Percentiles rank a stretch among this genome's conserved stretches.
These are phyloP conservation scores for Coelopa frigida DNA, from an alignment of 1,140 invertebrate genomes.

Conservation along the genomic window DNA sequence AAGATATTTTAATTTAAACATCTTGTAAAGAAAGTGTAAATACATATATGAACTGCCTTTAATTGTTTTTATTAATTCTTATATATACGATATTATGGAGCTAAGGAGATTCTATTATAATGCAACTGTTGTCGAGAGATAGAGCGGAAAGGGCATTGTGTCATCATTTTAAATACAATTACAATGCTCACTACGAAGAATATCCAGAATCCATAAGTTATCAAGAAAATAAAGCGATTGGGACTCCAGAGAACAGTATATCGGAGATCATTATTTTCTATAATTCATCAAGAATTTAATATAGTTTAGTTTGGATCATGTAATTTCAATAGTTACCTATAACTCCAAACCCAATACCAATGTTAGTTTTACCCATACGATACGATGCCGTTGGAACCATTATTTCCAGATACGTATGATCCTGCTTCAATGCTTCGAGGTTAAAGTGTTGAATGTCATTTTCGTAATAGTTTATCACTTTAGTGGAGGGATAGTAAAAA, in stretches of 20 bases:
- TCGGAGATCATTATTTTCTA: slow-evolving; percentile 34
- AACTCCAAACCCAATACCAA: slow-evolving; percentile 77
- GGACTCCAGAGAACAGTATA: slow-evolving; percentile 40
- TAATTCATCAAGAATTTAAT: slow-evolving; percentile 15
- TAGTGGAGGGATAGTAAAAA: slow-evolving; percentile 36
- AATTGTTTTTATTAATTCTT: slow-evolving; percentile 6
- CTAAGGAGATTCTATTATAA: slow-evolving; percentile 27
- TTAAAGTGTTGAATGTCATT: slow-evolving; percentile 38
- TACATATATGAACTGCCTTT: too few relatives aligned
- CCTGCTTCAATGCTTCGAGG: slow-evolving; percentile 41
- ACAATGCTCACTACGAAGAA: slow-evolving; percentile 28
- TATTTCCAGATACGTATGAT: slow-evolving; percentile 66
- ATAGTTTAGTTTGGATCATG: not conserved
- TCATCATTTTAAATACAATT: slow-evolving; percentile 41
- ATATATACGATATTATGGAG: slow-evolving; percentile 21
- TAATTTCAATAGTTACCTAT: slow-evolving; percentile 55
- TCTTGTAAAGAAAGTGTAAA: not conserved
- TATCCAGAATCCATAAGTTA: slow-evolving; percentile 34
- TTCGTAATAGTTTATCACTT: slow-evolving; percentile 43
- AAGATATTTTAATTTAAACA: not conserved
- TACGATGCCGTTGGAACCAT: slow-evolving; percentile 90
- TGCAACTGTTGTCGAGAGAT: slow-evolving; percentile 28
- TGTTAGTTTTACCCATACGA: slow-evolving; percentile 78
- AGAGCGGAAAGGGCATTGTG: slow-evolving; percentile 37
- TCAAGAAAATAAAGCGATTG: slow-evolving; percentile 34